Evolutionary conservation across 2,113 vertebrate genomes (phyloP).

Genomic region (Sclerurus mexicanus): DNA sequence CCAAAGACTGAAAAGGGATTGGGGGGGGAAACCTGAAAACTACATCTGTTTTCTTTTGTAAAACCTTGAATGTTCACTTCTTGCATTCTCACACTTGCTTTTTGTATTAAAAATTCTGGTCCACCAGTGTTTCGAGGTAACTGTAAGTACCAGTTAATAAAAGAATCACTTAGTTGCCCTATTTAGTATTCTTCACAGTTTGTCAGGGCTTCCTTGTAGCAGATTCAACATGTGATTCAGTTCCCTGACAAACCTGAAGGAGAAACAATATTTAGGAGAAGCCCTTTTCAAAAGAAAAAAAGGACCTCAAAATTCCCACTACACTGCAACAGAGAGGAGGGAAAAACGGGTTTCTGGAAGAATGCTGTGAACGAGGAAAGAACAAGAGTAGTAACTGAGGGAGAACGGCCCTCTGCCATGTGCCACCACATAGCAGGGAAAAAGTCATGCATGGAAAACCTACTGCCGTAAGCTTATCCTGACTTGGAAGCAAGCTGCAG

Average conservation of each 20-base stretch:
- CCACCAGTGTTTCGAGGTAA: not conserved
- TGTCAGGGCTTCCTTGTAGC: not conserved
- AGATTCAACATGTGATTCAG: not conserved
- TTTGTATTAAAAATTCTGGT: not conserved
- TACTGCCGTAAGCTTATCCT: not conserved
- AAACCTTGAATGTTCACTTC: not conserved
- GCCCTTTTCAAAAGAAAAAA: not conserved
- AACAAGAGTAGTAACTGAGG: not conserved
- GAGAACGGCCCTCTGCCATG: not conserved
- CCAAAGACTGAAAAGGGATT: not conserved
- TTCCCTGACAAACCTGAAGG: not conserved
- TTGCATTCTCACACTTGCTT: not conserved
- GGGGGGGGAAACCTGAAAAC: too few relatives aligned
- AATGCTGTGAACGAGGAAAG: not conserved
- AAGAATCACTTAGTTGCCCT: not conserved
- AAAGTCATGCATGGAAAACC: not conserved
- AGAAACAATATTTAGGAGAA: not conserved
- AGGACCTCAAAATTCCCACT: not conserved
- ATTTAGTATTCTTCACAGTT: not conserved
- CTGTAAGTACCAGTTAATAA: not conserved
- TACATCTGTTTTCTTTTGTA: not conserved
- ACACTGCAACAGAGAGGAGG: fast-evolving
- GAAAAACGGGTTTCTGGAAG: not conserved
- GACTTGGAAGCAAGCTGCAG: not conserved
- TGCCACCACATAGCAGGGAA: not conserved